Conservation (phyloP, 2,797 vertebrate genomes). For the Gobio occitaniae region DNA sequence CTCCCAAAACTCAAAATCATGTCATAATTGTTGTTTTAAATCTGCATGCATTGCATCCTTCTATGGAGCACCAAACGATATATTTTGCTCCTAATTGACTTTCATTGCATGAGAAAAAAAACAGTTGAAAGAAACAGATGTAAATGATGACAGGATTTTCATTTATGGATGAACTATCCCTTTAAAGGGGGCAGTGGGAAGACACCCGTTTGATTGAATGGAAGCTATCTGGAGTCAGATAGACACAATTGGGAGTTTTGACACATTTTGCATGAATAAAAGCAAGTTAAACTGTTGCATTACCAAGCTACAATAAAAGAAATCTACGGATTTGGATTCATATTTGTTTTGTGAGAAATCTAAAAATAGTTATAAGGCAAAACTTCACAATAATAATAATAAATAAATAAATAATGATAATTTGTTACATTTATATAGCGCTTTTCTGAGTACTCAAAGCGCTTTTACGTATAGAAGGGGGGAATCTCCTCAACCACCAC, state of each 20-base stretch:
- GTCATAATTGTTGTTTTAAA: not conserved
- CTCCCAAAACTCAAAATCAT: not conserved
- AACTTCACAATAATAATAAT: not conserved
- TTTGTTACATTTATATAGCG: no score
- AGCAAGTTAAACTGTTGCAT: not conserved
- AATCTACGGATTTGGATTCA: not conserved
- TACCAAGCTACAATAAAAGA: not conserved
- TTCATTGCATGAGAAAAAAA: not conserved
- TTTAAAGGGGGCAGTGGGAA: no score
- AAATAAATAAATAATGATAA: no score
- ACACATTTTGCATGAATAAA: not conserved
- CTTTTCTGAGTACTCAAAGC: no score
- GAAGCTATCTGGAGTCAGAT: not conserved
- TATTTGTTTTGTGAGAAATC: conserved; percentile 16
- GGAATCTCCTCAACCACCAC: no score
- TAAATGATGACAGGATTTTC: not conserved
- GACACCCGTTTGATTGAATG: not conserved
- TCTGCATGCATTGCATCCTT: not conserved
- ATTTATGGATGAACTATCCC: not conserved
- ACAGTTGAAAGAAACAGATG: not conserved
- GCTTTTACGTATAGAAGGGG: no score
- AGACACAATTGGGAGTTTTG: not conserved
- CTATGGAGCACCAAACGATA: not conserved
- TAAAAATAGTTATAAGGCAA: conserved; percentile 1
- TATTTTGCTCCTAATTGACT: not conserved